Percentiles rank a stretch among this genome's conserved stretches.
Evolutionary conservation across 2,797 vertebrate species (phyloP).

Genomic region (Chaunax sp.): DNA sequence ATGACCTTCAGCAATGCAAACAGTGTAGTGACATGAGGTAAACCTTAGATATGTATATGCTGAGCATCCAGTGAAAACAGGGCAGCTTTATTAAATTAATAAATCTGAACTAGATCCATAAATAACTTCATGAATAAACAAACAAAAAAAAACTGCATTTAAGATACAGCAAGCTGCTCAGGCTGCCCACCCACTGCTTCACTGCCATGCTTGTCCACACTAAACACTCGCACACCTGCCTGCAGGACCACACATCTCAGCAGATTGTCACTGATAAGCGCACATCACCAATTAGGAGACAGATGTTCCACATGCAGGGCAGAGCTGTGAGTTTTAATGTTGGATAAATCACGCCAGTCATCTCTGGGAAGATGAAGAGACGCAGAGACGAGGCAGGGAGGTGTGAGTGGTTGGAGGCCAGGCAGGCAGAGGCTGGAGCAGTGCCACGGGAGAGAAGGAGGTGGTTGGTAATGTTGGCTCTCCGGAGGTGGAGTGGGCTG

Average conservation of each 20-base stretch:
- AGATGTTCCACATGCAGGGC: slow-evolving; percentile 12
- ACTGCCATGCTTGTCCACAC: slow-evolving; percentile 12
- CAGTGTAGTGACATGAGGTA: slow-evolving; percentile 11
- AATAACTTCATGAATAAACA: slow-evolving; percentile 32
- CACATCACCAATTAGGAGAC: not conserved
- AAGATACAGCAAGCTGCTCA: slow-evolving; percentile 13
- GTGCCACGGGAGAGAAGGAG: slow-evolving; percentile 70
- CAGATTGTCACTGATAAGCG: slow-evolving; percentile 10
- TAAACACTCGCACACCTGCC: slow-evolving; percentile 3
- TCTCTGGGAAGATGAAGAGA: slow-evolving; percentile 54
- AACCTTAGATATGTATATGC: not conserved
- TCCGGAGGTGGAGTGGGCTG: slow-evolving; percentile 74
- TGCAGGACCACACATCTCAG: slow-evolving; percentile 22
- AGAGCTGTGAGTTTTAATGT: not conserved
- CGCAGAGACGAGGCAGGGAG: slow-evolving; percentile 61
- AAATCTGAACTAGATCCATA: slow-evolving; percentile 2
- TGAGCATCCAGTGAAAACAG: slow-evolving; percentile 20
- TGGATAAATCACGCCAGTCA: slow-evolving; percentile 10
- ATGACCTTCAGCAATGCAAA: slow-evolving; percentile 19
- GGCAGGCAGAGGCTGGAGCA: slow-evolving; percentile 64
- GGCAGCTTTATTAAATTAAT: slow-evolving; percentile 2
- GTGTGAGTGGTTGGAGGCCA: slow-evolving; percentile 63
- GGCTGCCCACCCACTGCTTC: slow-evolving; percentile 7
- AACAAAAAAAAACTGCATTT: slow-evolving; percentile 19
- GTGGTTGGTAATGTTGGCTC: slow-evolving; percentile 74